These are phyloP conservation scores for Dolichopus griseipennis DNA, from an alignment of 2,888 invertebrate species.

Conservation along the genomic window DNA sequence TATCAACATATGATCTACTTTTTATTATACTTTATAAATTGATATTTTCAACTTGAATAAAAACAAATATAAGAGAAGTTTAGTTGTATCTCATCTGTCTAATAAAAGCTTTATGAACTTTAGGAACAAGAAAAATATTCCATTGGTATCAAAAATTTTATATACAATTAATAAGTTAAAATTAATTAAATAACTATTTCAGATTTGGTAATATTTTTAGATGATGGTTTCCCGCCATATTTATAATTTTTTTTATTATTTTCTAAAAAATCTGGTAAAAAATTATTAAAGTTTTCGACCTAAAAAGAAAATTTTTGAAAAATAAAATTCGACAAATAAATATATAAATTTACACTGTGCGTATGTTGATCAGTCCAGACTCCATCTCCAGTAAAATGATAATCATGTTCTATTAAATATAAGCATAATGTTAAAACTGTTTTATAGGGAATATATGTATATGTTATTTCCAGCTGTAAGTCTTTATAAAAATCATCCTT, in stretches of 20 bases:
- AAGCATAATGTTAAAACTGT: constrained; percentile 56
- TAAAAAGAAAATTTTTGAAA: constrained; percentile 11
- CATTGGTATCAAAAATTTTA: no score
- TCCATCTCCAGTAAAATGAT: constrained; percentile 68
- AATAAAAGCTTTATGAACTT: no score
- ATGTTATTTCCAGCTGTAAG: constrained; percentile 30
- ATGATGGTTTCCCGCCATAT: constrained; percentile 33
- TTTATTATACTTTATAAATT: no score
- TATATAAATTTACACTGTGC: constrained; percentile 31
- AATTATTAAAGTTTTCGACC: constrained; percentile 35
- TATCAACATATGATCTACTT: no score
- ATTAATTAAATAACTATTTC: neutral
- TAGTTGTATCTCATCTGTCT: no score
- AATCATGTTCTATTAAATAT: constrained; percentile 62
- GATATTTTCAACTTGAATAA: no score
- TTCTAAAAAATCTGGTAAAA: constrained; percentile 40
- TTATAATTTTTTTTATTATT: constrained; percentile 35
- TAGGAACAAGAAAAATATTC: no score
- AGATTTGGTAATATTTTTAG: neutral
- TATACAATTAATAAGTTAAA: no score
- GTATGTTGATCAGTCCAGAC: constrained; percentile 51
- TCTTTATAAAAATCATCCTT: constrained; percentile 28
- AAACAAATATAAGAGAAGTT: no score
- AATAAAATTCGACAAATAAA: neutral
- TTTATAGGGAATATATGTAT: constrained; percentile 40